A percentile compares a stretch with the other conserved stretches of the same genome.
phyloP scores from a whole-genome alignment of 2,888 invertebrate species.

The Pegoplata infirma region DNA sequence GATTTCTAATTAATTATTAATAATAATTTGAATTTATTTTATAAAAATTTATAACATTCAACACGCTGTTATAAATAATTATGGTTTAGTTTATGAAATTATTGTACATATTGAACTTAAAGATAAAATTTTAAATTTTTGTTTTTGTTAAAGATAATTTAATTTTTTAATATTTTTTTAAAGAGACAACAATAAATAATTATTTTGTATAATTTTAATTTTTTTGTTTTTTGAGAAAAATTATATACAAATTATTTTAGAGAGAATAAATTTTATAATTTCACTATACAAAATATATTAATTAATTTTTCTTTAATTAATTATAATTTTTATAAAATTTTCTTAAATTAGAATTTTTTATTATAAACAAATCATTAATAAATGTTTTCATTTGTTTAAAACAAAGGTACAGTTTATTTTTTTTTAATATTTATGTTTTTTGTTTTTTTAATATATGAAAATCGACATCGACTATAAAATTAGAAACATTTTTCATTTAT shows the following conservation, averaged over 20 bases:
- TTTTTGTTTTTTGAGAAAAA: slow-evolving; percentile 19
- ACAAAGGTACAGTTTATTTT: slow-evolving; percentile 66
- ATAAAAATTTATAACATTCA: slow-evolving; percentile 62
- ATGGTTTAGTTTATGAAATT: slow-evolving; percentile 65
- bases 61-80: slow-evolving; percentile 52
- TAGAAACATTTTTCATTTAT: slow-evolving; percentile 60
- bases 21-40: slow-evolving; percentile 50
- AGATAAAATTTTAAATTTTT: slow-evolving; percentile 26
- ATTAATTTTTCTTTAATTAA: slow-evolving; percentile 48
- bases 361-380: slow-evolving; percentile 43
- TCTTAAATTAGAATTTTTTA: slow-evolving; percentile 32
- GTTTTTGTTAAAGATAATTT: slow-evolving; percentile 39
- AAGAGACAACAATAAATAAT: slow-evolving; percentile 63
- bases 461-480: not conserved
- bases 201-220: slow-evolving; percentile 22
- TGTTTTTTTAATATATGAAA: slow-evolving; percentile 15
- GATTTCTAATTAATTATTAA: slow-evolving; percentile 57
- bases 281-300: slow-evolving; percentile 62
- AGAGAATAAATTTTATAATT: slow-evolving; percentile 60
- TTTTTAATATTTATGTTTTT: slow-evolving; percentile 47
- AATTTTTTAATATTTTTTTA: slow-evolving; percentile 36
- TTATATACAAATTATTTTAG: slow-evolving; percentile 63
- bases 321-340: slow-evolving; percentile 50
- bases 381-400: slow-evolving; percentile 64
- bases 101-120: slow-evolving; percentile 74